These are phyloP conservation scores for Papilio aristodemus DNA, from an alignment of 1,140 invertebrate species.

Conservation along the genomic window DNA sequence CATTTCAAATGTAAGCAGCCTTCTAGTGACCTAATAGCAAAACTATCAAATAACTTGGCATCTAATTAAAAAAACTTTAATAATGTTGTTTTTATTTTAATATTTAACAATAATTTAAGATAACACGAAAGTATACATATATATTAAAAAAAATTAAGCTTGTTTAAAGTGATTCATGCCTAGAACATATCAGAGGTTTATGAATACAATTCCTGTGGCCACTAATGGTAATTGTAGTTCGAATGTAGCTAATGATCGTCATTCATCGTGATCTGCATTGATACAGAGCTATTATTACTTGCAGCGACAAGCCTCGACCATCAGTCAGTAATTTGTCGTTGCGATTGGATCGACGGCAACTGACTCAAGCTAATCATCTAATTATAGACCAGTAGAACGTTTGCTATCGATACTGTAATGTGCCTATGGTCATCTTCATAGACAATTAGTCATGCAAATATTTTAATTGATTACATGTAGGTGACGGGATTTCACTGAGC, in stretches of 20 bases:
- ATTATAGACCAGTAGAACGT: slow-evolving; percentile 41
- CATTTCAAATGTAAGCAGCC: too few species aligned
- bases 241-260: slow-evolving; percentile 60
- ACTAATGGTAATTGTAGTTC: slow-evolving; percentile 45
- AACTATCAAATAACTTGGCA: too few species aligned
- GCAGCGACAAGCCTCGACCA: slow-evolving; percentile 53
- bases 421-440: slow-evolving; percentile 14
- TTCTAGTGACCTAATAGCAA: too few species aligned
- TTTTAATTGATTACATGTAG: background rate
- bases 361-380: slow-evolving; percentile 50
- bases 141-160: too few species aligned
- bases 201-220: slow-evolving; percentile 25
- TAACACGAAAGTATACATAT: too few species aligned
- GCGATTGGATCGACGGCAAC: slow-evolving; percentile 44
- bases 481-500: background rate
- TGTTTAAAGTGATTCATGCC: background rate
- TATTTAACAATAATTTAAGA: too few species aligned
- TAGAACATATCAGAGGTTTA: background rate
- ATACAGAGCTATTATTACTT: slow-evolving; percentile 65
- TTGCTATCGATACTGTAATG: slow-evolving; percentile 36
- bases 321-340: slow-evolving; percentile 56
- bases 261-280: slow-evolving; percentile 72
- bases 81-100: too few species aligned
- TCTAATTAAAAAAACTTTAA: too few species aligned
- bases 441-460: slow-evolving; percentile 1